Base-by-base conservation (phyloP, 2,888 invertebrate species). In the Cryptosula pallasiana region DNA sequence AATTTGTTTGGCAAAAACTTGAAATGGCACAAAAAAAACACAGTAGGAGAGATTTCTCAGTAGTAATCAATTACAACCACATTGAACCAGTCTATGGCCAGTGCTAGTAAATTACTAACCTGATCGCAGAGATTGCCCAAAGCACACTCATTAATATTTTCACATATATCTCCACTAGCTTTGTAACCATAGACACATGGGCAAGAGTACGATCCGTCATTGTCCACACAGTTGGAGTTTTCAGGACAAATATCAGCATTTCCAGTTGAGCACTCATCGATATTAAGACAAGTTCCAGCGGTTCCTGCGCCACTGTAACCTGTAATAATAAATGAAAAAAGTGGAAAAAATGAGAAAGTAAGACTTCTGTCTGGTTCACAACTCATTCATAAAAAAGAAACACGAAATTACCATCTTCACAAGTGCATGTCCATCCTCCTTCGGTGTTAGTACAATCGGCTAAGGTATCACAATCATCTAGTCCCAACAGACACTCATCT, bases 71-170 rank as follows among this genome's bases (percentile, higher is more conserved):
- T n/a, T n/a, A n/a, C n/a, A n/a, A n/a, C n/a, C n/a, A n/a, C n/a
- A n/a, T n/a, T n/a, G n/a, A n/a, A n/a, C n/a, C n/a, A n/a, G n/a
- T n/a, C n/a, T n/a, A n/a, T n/a, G n/a, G n/a, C n/a, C n/a, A n/a
- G n/a, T n/a, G n/a, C n/a, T n/a, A n/a, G n/a, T n/a, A n/a, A n/a
- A n/a, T n/a, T n/a, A n/a, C n/a, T n/a, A 29, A 63, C 63, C 63
- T 78, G 78, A 5, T 74, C 74, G 75, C 79, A 79, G 23, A 72
- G 73, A 29, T 75, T 75, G 35, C 72, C 74, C 1, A 73, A 63
- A 20, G 71, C 70, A 72, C 79, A 79, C 36, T 79, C 78, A 72
- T 79, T 74, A 27, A 77, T 77, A 25, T 79, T 78, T 77, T 72
- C 35, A 75, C 75, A 63, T 2, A 25, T 32, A 32, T 63, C 32